Evolutionary conservation across 2,797 vertebrate species (phyloP).

Genomic region (Schizothorax lantsangensis): DNA sequence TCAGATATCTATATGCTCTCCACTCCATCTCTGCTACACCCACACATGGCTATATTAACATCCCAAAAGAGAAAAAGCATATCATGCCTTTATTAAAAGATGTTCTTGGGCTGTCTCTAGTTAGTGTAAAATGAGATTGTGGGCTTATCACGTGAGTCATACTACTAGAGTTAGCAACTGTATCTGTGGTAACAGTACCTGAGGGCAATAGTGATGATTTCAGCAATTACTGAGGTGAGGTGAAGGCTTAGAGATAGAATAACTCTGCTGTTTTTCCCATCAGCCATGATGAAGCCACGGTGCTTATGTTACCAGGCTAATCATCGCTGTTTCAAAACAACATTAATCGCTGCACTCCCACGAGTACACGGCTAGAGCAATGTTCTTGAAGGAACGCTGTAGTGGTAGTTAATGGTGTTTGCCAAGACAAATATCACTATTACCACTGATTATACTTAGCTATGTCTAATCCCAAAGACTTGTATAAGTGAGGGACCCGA

Average conservation of each 20-base stretch:
- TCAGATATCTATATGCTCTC: neutral
- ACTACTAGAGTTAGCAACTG: constrained; percentile 35
- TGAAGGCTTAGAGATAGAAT: constrained; percentile 34
- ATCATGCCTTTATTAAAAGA: constrained; percentile 56
- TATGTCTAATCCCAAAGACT: neutral
- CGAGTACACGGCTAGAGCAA: neutral
- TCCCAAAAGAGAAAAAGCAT: constrained; percentile 59
- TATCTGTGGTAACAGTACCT: constrained; percentile 51
- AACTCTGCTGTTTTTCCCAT: constrained; percentile 44
- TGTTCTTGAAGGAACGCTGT: constrained; percentile 38
- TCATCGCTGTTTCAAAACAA: constrained; percentile 45
- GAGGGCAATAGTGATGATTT: constrained; percentile 45
- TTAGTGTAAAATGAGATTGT: constrained; percentile 50
- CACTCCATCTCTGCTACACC: constrained; percentile 40
- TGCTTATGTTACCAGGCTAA: constrained; percentile 40
- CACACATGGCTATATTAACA: constrained; percentile 56
- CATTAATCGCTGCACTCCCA: constrained; percentile 28
- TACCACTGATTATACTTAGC: neutral
- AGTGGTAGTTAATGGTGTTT: constrained; percentile 20
- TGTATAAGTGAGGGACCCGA: neutral
- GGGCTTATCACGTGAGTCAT: constrained; percentile 35
- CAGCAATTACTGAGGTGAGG: constrained; percentile 47
- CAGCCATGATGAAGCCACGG: constrained; percentile 25
- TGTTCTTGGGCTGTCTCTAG: constrained; percentile 21
- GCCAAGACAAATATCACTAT: constrained; percentile 26